Percentiles rank a stretch among this genome's conserved stretches.
Evolutionary conservation across 1,140 invertebrate species (phyloP).

Genomic region (Drosophila mayri): DNA sequence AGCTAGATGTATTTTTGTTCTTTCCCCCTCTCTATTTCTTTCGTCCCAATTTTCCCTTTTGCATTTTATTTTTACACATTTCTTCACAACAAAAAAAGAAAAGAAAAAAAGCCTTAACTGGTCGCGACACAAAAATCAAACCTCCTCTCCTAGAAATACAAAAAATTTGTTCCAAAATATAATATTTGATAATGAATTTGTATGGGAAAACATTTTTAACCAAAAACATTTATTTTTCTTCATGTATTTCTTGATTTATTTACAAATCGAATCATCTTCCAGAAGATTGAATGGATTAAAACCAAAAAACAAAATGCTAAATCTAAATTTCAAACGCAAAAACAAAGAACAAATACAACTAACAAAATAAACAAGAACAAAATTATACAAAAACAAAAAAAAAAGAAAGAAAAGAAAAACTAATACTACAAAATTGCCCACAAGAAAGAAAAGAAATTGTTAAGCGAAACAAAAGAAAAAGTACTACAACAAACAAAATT

Average conservation of each 20-base stretch:
- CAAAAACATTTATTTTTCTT: constrained; percentile 78
- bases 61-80: constrained; percentile 42
- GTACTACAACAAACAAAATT: constrained; percentile 70
- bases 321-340: constrained; percentile 62
- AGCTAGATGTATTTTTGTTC: constrained; percentile 46
- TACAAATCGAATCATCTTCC: constrained; percentile 83
- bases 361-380: constrained; percentile 63
- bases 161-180: constrained; percentile 46
- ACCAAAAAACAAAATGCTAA: constrained; percentile 64
- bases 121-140: constrained; percentile 47
- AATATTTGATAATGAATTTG: constrained; percentile 56
- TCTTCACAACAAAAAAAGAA: constrained; percentile 23
- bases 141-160: constrained; percentile 36
- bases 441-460: constrained; percentile 69
- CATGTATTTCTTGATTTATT: constrained; percentile 80
- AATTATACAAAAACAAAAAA: constrained; percentile 64
- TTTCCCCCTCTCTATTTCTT: constrained; percentile 2
- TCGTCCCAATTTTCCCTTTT: constrained; percentile 10
- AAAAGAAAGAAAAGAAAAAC: constrained; percentile 52
- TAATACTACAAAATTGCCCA: constrained; percentile 67
- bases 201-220: constrained; percentile 72
- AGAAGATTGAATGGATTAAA: constrained; percentile 85
- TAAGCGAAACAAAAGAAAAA: constrained; percentile 59
- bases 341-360: constrained; percentile 54
- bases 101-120: constrained; percentile 5